Evolutionary conservation across 1,140 invertebrate genomes (phyloP), one percentile per base, ranked within the genome.

Genomic region (Drosophila navojoa): DNA sequence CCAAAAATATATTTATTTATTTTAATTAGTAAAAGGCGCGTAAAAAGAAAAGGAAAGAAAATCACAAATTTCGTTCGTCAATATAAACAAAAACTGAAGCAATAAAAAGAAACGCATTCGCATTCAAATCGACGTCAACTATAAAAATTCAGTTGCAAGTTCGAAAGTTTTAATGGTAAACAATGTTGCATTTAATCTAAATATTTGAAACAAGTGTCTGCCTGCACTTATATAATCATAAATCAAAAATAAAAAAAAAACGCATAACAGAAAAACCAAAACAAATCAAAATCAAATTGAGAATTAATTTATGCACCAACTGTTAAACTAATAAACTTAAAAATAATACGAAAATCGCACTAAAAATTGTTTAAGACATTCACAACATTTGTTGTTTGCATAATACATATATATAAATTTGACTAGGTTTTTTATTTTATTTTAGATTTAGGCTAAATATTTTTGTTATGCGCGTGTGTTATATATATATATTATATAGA

Each of bases 171-270:
- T 74, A 77, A 79, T 82, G 79, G 71, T 74, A 74, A 74, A 70
- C 80, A 80, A 45, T 50, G 68, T 54, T 35, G 54, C 40, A 7
- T 47, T 29, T 38, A 16, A 13, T 16, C 35, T 7, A 38, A 38
- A 38, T 38, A 38, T 38, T 38, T 38, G 35, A 38, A 38, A 13
- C 35, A 57, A 32, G 13, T 38, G 44, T 35, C 42, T 13, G 25
- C 0, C 7, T 62, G 54, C 71, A 68, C 72, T 87, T 86, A 89
- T 79, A 86, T 86, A 86, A 86, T 53, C 5, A 72, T 86, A 68
- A 86, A 82, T 71, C 64, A 78, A 27, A 64, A 49, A 45, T 45
- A 52, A 50, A 22, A 22, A 13, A 63, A 57, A 11, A n/a, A n/a
- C 13, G 47, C 1, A 25, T 38, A 27, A 27, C 50, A n/a, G 9